Evolutionary conservation across 2,113 vertebrate genomes (phyloP).

Genomic region (Argyrosomus japonicus): DNA sequence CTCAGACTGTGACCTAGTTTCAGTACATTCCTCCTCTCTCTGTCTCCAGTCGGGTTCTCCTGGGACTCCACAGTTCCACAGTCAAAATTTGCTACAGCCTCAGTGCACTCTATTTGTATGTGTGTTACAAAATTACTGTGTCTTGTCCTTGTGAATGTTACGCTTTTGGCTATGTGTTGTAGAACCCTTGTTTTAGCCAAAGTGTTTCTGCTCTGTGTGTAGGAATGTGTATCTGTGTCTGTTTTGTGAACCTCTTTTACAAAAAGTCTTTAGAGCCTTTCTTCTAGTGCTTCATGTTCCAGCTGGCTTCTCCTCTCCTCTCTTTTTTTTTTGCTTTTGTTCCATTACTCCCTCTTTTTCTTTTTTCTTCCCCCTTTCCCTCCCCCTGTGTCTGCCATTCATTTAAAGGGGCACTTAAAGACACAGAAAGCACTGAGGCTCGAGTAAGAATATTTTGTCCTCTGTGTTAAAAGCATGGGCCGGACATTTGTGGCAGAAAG

Average conservation of each 20-base stretch:
- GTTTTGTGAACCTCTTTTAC: conserved; percentile 42
- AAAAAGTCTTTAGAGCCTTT: conserved; percentile 49
- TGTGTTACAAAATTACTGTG: conserved; percentile 28
- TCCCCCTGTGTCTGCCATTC: conserved; percentile 29
- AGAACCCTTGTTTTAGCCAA: conserved; percentile 5
- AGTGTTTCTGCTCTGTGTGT: not conserved
- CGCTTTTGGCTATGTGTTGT: conserved; percentile 4
- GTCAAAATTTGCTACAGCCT: conserved; percentile 49
- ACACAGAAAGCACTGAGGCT: conserved; percentile 25
- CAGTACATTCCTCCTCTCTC: conserved; percentile 73
- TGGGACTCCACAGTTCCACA: conserved; percentile 61
- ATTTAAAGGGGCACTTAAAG: conserved; percentile 59
- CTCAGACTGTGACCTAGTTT: conserved; percentile 78
- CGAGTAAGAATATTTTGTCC: conserved; percentile 9
- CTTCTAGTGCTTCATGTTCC: conserved; percentile 50
- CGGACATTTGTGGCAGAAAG: conserved; percentile 29
- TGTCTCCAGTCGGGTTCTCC: conserved; percentile 63
- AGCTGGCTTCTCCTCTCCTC: conserved; percentile 62
- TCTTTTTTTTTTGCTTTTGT: conserved; percentile 44
- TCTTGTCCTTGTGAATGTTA: conserved; percentile 20
- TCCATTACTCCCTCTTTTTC: conserved; percentile 27
- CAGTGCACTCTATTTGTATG: conserved; percentile 8
- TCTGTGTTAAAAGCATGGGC: conserved; percentile 33
- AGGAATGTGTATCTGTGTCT: conserved; percentile 7
- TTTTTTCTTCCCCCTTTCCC: conserved; percentile 7